phyloP scores from a whole-genome alignment of 2,888 invertebrate genomes.

The Blastobasis lacticolella region DNA sequence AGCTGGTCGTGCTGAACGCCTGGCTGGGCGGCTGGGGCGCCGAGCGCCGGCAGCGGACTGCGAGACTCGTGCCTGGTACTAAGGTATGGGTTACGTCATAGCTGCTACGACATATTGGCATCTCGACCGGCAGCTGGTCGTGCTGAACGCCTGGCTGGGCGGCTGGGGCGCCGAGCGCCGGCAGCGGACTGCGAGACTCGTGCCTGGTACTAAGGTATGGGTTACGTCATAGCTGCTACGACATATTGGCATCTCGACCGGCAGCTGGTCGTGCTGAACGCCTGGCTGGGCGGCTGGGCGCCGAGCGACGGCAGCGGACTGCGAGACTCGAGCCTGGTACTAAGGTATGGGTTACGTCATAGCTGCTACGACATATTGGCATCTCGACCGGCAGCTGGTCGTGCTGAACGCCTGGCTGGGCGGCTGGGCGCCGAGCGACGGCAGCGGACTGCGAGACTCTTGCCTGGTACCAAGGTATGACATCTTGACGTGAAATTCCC shows the following conservation, averaged over 20 bases:
- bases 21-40: conserved; percentile 77
- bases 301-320: conserved; percentile 72
- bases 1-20: conserved; percentile 81
- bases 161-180: conserved; percentile 77
- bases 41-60: conserved; percentile 73
- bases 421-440: conserved; percentile 76
- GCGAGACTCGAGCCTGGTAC: conserved; percentile 75
- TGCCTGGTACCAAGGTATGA: conserved; percentile 62
- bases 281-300: conserved; percentile 77
- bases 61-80: conserved; percentile 74
- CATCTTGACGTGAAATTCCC: too few species aligned
- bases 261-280: conserved; percentile 81
- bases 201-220: conserved; percentile 64
- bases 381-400: conserved; percentile 70
- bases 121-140: conserved; percentile 73
- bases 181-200: conserved; percentile 71
- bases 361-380: background rate
- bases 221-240: background rate
- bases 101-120: background rate
- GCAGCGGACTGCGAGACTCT: conserved; percentile 71
- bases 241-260: conserved; percentile 28
- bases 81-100: conserved; percentile 20
- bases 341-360: conserved; percentile 20
- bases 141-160: conserved; percentile 80
- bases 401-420: conserved; percentile 81